Base-by-base conservation (phyloP, 1,140 invertebrate genomes). In the Monochamus saltuarius region DNA sequence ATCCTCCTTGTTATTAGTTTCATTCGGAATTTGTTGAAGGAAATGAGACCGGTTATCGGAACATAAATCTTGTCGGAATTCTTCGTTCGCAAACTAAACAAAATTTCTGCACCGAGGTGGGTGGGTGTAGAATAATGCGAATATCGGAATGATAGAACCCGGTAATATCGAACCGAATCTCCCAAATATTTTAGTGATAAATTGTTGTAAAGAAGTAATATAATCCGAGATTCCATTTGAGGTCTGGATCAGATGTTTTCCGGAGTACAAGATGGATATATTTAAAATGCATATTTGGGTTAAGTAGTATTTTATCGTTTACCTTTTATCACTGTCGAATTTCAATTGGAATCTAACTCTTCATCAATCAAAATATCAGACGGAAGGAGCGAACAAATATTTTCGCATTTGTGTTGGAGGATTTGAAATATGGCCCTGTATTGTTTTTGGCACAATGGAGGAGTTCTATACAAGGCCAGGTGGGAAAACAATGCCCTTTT, bases 261-360 rank as follows among this genome's bases (percentile, higher is more conserved):
- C 19, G 3, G 37, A 34, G 45, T 56, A 40, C 36, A 56, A 56
- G 53, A 56, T 56, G 53, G 53, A 45, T 56, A 56, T 45, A 45
- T 56, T 56, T 45, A 36, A 43, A 56, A 45, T 37, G 53, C 42
- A 35, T 45, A 56, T 56, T 56, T 56, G 53, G 53, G 53, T 34
- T 56, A 56, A 56, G 53, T 56, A 56, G 53, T 56, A 56, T 56
- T 56, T 56, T 56, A 56, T 56, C 53, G 53, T 10, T 56, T 56
- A 56, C 53, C 45, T 56, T 45, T 56, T 37, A 45, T 56, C 53
- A 56, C 53, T 56, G 53, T 56, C 53, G 43, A 45, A 56, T 56
- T 56, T 56, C 53, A 56, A 56, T 56, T 56, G 53, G 38, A 56
- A 40, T 45, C 40, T 37, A 10, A 19, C 37, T 54, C 39, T 56